Evolutionary conservation across 2,797 vertebrate genomes (phyloP).

Genomic region (Hemibagrus guttatus): DNA sequence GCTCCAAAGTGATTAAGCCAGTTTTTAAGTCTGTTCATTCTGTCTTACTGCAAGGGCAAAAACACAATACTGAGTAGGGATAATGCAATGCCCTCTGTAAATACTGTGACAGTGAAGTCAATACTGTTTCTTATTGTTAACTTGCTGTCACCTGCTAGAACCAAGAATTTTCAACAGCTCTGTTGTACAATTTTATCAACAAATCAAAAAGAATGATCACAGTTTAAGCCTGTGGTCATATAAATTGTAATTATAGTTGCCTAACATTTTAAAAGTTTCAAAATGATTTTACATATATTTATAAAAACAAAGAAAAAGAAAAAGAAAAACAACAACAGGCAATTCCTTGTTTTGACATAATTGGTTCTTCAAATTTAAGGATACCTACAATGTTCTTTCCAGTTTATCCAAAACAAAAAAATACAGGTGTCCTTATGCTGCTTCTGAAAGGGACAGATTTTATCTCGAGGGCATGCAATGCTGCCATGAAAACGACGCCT

Average conservation of each 20-base stretch:
- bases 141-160: not conserved
- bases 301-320: no score
- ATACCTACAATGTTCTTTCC: not conserved
- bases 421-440: constrained; percentile 7
- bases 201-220: not conserved
- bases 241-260: not conserved
- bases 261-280: not conserved
- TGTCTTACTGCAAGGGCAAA: constrained; percentile 19
- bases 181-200: not conserved
- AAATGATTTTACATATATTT: not conserved
- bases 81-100: constrained; percentile 9
- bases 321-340: not conserved
- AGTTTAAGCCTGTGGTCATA: not conserved
- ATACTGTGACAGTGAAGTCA: constrained; percentile 30
- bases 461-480: not conserved
- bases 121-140: not conserved
- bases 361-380: not conserved
- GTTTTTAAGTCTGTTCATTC: constrained; percentile 4
- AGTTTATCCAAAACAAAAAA: not conserved
- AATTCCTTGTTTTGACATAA: not conserved
- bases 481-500: not conserved
- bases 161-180: not conserved
- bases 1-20: constrained; percentile 37
- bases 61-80: not conserved
- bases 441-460: not conserved